Conservation (phyloP, 1,140 invertebrate species). For the Drosophila arawakana region DNA sequence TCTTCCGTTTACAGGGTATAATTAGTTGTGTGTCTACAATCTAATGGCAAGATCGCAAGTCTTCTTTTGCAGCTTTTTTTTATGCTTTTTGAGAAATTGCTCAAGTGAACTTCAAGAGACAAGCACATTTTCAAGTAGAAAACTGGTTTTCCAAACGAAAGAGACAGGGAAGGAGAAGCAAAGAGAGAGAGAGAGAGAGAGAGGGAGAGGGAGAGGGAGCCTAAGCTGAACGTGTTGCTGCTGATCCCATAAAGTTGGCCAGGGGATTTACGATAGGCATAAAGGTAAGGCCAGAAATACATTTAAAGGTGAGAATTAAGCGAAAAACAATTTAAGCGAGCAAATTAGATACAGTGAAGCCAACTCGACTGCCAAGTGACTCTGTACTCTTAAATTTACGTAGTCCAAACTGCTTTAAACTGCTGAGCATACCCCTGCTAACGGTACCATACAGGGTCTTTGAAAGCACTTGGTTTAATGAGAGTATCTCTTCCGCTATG, state of each 20-base stretch:
- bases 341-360: background rate
- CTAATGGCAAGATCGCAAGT: conserved; percentile 36
- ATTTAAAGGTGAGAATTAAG: background rate
- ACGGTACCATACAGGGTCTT: no score
- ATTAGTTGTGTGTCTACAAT: conserved; percentile 33
- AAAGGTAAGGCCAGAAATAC: conserved; percentile 26
- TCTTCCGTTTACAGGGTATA: conserved; percentile 25
- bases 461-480: background rate
- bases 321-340: conserved; percentile 9
- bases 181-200: background rate
- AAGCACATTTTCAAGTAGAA: conserved; percentile 10
- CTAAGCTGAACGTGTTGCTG: conserved; percentile 2
- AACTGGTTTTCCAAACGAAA: conserved; percentile 41
- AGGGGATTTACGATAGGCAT: conserved; percentile 19
- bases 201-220: background rate
- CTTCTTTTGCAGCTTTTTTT: conserved; percentile 17
- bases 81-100: conserved; percentile 37
- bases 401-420: no score
- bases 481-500: background rate
- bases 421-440: no score
- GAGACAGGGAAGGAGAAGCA: background rate
- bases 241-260: conserved; percentile 28
- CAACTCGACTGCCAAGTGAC: no score
- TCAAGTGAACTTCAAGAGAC: conserved; percentile 47
- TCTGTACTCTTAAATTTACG: no score